These are phyloP conservation scores for Odontamblyopus lacepedii DNA, from an alignment of 2,797 vertebrate genomes.

Conservation along the genomic window DNA sequence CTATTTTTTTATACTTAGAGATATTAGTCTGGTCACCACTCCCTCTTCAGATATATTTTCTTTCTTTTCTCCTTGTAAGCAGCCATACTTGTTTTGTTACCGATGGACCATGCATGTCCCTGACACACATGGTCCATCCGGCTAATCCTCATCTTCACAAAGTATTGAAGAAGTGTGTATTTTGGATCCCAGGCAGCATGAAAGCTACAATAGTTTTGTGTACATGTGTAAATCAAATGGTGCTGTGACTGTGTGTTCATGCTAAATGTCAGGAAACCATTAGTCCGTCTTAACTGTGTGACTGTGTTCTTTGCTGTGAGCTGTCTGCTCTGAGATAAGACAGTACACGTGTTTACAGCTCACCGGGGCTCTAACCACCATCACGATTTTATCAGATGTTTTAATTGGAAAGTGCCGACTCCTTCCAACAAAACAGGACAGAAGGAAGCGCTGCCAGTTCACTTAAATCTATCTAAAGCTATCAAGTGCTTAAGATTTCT, in stretches of 20 bases:
- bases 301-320: background rate
- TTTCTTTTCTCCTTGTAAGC: too few species aligned
- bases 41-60: too few species aligned
- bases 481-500: background rate
- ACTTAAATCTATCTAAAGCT: background rate
- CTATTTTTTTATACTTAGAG: too few species aligned
- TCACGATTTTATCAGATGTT: conserved; percentile 6
- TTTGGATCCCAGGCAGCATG: too few species aligned
- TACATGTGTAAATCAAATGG: background rate
- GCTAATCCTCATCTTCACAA: too few species aligned
- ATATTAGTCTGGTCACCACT: too few species aligned
- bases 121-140: too few species aligned
- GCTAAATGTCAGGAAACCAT: background rate
- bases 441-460: background rate
- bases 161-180: too few species aligned
- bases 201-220: too few species aligned
- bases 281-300: background rate
- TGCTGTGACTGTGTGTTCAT: background rate
- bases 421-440: background rate
- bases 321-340: background rate
- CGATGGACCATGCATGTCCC: too few species aligned
- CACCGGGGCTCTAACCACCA: background rate
- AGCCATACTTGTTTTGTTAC: too few species aligned
- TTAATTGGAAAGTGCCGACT: conserved; percentile 2
- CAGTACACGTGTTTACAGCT: background rate